Base-by-base conservation (phyloP, 2,888 invertebrate species). In the Synergus laeviventris region DNA sequence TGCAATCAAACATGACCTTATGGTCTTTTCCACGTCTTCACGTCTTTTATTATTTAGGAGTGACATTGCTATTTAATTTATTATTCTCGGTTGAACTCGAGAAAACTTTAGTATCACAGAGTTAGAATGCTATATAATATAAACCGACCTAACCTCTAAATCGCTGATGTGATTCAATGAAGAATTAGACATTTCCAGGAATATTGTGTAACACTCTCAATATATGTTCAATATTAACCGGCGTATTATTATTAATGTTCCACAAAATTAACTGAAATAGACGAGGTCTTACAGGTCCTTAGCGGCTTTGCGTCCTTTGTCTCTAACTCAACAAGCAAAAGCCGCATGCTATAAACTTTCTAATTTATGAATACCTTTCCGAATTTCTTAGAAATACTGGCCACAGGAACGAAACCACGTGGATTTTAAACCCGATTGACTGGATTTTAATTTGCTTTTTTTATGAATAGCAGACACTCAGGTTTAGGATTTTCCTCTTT, bases 1-100 rank as follows among this genome's bases (percentile, higher is more conserved):
- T 8, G 64, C n/a, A 8, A 64, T 16, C 16, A 64, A 64, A 64
- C 39, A 42, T 18, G 64, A 18, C 42, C 39, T 64, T 2, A 64
- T 64, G 7, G 18, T 14, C 8, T 18, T 42, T 42, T 64, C 64
- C 7, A 64, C 64, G 1, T 64, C 18, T 3, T 64, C 64, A 2
- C 64, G 64, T 64, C 39, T 64, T 42, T 64, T 59, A 24, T 4
- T 59, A 21, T 14, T 24, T 21, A 24, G 3, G 11, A 59, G 18
- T 24, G 59, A 21, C 59, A 59, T 59, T 59, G 14, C 3, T 11
- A 12, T 9, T 14, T 14, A 21, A 12, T 21, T 16, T 54, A 5
- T 14, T 24, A 1, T 14, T 21, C 1, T 24, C 24, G 1, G 24
- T 16, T 9, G 14, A 24, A 24, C 1, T 42, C 42, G 7, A 5